These are phyloP conservation scores for Conchocele bisecta DNA, from an alignment of 2,888 invertebrate genomes.

Conservation along the genomic window DNA sequence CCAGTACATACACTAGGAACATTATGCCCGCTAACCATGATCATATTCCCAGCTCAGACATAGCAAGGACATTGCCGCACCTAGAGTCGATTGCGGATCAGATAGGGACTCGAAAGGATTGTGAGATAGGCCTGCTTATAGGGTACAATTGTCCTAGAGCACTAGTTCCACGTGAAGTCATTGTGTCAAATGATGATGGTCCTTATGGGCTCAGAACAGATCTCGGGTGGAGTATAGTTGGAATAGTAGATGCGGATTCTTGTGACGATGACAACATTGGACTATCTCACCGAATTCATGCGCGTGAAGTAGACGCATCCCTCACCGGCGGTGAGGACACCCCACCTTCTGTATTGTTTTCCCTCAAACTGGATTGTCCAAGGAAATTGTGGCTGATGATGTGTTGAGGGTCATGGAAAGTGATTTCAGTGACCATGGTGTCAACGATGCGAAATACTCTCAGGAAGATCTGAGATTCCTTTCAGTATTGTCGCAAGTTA, in stretches of 20 bases:
- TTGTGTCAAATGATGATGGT: slow-evolving; percentile 29
- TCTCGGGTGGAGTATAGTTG: slow-evolving; percentile 55
- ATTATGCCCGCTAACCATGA: slow-evolving; percentile 33
- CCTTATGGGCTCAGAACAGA: slow-evolving; percentile 51
- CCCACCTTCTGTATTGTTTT: not conserved
- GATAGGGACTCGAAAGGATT: slow-evolving; percentile 14
- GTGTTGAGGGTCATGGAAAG: not conserved
- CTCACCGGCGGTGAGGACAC: not conserved
- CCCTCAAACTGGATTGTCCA: not conserved
- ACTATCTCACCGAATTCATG: slow-evolving; percentile 12
- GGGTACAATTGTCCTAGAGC: slow-evolving; percentile 60
- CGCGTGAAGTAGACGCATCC: not conserved
- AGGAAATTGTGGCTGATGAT: not conserved
- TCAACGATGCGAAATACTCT: not conserved
- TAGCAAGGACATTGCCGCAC: slow-evolving; percentile 33
- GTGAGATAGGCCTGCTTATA: slow-evolving; percentile 45
- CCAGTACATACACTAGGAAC: slow-evolving; percentile 32
- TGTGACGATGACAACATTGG: not conserved
- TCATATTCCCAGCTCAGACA: slow-evolving; percentile 43
- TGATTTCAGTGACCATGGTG: slow-evolving; percentile 5
- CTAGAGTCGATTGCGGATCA: slow-evolving; percentile 20
- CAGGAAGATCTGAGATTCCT: slow-evolving; percentile 15
- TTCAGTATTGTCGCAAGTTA: not conserved
- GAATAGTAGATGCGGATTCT: slow-evolving; percentile 4
- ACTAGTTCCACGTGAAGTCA: slow-evolving; percentile 45